Percentiles rank a stretch among this genome's conserved stretches.
These are phyloP conservation scores for Clunio marinus DNA, from an alignment of 2,888 invertebrate species.

Conservation along the genomic window DNA sequence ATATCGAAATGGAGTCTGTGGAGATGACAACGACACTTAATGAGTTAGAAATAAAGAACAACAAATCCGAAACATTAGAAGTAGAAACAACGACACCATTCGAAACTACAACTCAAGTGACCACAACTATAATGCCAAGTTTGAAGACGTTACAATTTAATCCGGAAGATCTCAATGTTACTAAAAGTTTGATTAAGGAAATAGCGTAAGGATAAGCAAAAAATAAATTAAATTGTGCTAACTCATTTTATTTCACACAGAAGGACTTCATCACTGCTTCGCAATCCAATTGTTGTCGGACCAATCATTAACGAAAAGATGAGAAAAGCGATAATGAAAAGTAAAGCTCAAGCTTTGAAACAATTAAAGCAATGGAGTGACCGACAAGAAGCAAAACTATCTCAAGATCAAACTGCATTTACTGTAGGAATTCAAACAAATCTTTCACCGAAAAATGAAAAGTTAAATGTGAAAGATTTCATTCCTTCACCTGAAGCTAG, in stretches of 20 bases:
- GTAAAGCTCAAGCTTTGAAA: conserved; percentile 21
- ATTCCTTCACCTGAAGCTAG: conserved; percentile 22
- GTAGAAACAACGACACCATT: too few relatives aligned
- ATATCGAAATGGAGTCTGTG: too few relatives aligned
- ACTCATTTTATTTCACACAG: too few relatives aligned
- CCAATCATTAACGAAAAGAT: not conserved
- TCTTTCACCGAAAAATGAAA: not conserved
- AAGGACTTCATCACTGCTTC: not conserved
- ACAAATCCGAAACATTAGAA: too few relatives aligned
- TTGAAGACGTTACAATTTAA: too few relatives aligned
- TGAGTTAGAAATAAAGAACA: too few relatives aligned
- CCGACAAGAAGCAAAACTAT: not conserved
- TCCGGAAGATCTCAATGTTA: not conserved
- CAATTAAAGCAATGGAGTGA: not conserved
- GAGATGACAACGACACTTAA: too few relatives aligned
- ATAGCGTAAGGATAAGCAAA: too few relatives aligned
- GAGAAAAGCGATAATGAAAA: conserved; percentile 27
- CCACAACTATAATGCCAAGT: too few relatives aligned
- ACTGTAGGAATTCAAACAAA: not conserved
- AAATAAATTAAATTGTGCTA: not conserved
- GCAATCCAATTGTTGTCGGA: not conserved
- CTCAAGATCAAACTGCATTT: conserved; percentile 19
- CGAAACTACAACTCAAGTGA: too few relatives aligned
- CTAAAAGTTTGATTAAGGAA: too few relatives aligned
- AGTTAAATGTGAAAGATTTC: not conserved